A percentile compares a stretch with the other conserved stretches of the same genome.
Evolutionary conservation across 1,140 invertebrate genomes (phyloP).

Genomic region (Rhizoglyphus robini): DNA sequence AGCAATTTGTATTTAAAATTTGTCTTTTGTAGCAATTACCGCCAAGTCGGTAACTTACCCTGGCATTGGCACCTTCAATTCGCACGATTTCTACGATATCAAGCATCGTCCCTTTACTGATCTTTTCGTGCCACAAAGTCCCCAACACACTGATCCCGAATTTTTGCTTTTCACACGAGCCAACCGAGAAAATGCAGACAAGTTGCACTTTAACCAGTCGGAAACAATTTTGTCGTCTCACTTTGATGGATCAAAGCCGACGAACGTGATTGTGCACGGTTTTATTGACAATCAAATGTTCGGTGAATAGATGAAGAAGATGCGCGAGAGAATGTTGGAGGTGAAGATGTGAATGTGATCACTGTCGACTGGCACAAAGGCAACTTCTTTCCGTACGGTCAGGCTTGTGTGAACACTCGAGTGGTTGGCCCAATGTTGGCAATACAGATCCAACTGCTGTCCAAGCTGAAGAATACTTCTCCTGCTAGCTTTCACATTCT

Average conservation of each 20-base stretch:
- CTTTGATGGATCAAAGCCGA: neutral
- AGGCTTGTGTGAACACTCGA: constrained; percentile 33
- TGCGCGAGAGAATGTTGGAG: too few relatives aligned
- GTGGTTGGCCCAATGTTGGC: constrained; percentile 33
- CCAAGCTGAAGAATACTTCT: neutral
- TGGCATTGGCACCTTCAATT: too few relatives aligned
- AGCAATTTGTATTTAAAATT: too few relatives aligned
- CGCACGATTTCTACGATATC: too few relatives aligned
- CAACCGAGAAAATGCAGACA: too few relatives aligned
- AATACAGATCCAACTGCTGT: constrained; percentile 25
- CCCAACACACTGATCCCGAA: too few relatives aligned
- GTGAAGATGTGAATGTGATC: constrained; percentile 34
- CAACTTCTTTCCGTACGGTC: neutral
- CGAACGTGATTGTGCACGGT: too few relatives aligned
- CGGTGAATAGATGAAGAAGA: constrained; percentile 52
- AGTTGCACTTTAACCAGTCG: neutral
- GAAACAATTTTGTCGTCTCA: neutral
- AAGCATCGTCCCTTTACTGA: too few relatives aligned
- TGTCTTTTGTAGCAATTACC: too few relatives aligned
- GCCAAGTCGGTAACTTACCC: too few relatives aligned
- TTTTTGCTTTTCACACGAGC: too few relatives aligned
- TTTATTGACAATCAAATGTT: constrained; percentile 49
- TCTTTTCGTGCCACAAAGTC: too few relatives aligned
- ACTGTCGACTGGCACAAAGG: constrained; percentile 41
- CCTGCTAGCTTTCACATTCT: neutral